Evolutionary conservation across 2,113 vertebrate genomes (phyloP), one percentile per base, ranked within the genome.

Genomic region (Jacana jacana): DNA sequence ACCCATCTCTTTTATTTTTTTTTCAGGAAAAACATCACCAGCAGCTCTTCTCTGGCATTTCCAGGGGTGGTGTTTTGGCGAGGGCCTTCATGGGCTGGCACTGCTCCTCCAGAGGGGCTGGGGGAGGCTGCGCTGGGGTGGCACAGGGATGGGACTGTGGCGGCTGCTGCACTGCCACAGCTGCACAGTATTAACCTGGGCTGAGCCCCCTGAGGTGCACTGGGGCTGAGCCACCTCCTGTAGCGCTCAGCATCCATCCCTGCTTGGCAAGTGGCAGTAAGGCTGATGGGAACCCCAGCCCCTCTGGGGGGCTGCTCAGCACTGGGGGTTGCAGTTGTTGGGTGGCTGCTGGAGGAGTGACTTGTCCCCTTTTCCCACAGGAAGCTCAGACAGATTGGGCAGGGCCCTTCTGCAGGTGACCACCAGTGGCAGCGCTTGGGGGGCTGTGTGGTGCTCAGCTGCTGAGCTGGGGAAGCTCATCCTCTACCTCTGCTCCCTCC

Each of bases 391-490:
- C 97, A 98, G 97, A 86, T 86, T 96, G 9, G 98, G 99, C 65
- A 97, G 99, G 49, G 97, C 98, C 4, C 93, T 99, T 28, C 96
- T 99, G 51, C 98, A 99, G 89, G 97, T 99, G 92, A 98, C 98
- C 49, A 98, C 98, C 35, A 88, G 97, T 1, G 86, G 98, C 84
- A 97, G 83, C 1, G 96, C 97, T 63, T 99, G 99, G 99, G 95
- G 93, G 31, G 97, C 98, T 0, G 46, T 97, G 1, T 97, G 97
- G 78, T 97, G 98, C 84, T 99, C 98, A 0, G 97, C 97, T 20
- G 65, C 94, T 0, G 98, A 99, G 73, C 96, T 99, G 78, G 96
- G 97, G 2, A 97, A 91, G 40, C 97, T 99, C 78, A 82, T 99
- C 48, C 98, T 98, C 87, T 99, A 98, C 97, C 97, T 99, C 91